Conservation (phyloP, 2,113 vertebrate species). For the Lampris megalopsis region DNA sequence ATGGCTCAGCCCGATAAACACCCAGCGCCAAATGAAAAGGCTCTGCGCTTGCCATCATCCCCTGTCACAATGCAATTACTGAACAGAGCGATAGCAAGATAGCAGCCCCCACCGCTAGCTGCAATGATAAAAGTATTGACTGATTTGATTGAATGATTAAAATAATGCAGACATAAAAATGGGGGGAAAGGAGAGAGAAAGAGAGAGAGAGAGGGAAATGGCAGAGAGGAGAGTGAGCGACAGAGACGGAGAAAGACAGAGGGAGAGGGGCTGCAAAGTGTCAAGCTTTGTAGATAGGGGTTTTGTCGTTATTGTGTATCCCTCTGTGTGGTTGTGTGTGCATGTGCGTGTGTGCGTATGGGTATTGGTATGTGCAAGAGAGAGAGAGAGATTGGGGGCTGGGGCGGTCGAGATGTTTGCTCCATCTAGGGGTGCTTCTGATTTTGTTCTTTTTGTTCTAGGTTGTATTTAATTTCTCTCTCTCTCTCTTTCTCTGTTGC, state of each 20-base stretch:
- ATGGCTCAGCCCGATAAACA: conserved; percentile 99
- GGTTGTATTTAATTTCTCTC: conserved; percentile 70
- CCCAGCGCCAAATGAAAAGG: conserved; percentile 99
- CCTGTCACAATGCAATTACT: conserved; percentile 99
- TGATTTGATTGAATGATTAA: conserved; percentile 99
- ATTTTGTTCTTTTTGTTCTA: conserved; percentile 71
- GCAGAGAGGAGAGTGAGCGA: conserved; percentile 80
- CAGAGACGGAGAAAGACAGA: conserved; percentile 1
- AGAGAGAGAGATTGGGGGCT: background rate
- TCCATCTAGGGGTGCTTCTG: conserved; percentile 65
- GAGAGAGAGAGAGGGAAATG: conserved; percentile 85
- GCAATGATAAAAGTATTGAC: conserved; percentile 99
- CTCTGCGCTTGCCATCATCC: conserved; percentile 99
- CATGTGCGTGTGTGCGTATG: conserved; percentile 60
- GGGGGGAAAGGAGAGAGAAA: conserved; percentile 89
- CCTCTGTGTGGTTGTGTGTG: no score
- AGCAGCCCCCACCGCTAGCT: conserved; percentile 97
- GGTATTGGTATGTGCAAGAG: conserved; percentile 37
- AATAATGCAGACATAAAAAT: conserved; percentile 99
- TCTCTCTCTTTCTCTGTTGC: conserved; percentile 48
- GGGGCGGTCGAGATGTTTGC: conserved; percentile 65
- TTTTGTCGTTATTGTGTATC: conserved; percentile 72
- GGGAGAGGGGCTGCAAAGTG: conserved; percentile 57
- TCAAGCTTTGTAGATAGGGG: conserved; percentile 74
- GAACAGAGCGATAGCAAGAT: conserved; percentile 99